Conservation (phyloP, 2,797 vertebrate genomes). For the Aldrovandia affinis region DNA sequence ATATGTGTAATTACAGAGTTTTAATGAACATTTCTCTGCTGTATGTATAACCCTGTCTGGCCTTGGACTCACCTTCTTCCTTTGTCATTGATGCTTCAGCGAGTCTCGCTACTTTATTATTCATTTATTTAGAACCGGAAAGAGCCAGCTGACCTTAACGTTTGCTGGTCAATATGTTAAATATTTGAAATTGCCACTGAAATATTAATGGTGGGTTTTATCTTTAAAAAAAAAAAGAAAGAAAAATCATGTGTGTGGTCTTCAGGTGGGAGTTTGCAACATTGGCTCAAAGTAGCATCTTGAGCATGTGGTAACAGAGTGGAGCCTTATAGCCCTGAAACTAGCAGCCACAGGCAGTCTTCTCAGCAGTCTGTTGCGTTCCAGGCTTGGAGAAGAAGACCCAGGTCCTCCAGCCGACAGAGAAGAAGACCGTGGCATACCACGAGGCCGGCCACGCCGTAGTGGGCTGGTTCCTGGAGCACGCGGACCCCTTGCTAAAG, state of each 20-base stretch:
- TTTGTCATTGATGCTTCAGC: not conserved
- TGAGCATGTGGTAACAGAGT: not conserved
- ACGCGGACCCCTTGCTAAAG: constrained; percentile 78
- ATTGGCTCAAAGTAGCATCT: not conserved
- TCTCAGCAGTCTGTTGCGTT: not conserved
- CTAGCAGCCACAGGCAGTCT: not conserved
- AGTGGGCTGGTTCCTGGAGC: constrained; percentile 79
- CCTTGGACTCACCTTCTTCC: not conserved
- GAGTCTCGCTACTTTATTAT: too few relatives aligned
- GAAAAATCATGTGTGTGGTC: not conserved
- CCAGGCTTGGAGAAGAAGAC: constrained; percentile 82
- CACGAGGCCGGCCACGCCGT: constrained; percentile 77
- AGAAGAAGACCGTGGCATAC: constrained; percentile 77
- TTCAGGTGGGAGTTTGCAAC: not conserved
- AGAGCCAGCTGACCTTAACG: not conserved
- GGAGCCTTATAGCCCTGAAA: not conserved
- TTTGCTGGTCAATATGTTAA: not conserved
- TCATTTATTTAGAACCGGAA: not conserved
- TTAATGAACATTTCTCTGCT: not conserved
- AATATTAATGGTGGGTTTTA: not conserved
- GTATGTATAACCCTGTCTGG: not conserved
- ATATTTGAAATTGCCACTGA: not conserved
- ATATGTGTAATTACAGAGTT: not conserved
- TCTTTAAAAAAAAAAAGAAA: not conserved
- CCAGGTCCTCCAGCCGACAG: constrained; percentile 75